These are phyloP conservation scores for Euthynnus affinis DNA, from an alignment of 2,797 vertebrate genomes.

Conservation along the genomic window DNA sequence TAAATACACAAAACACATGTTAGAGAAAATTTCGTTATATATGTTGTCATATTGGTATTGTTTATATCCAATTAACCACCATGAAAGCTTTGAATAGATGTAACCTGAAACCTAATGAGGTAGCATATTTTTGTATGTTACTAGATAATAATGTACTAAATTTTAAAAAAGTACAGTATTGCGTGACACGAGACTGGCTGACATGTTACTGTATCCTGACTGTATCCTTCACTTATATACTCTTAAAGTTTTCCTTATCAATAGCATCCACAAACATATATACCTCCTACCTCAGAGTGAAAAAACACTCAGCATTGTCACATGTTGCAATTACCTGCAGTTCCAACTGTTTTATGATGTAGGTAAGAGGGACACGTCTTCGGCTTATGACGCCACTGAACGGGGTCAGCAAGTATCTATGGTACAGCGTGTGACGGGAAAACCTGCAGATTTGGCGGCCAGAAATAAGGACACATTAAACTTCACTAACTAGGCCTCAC, in stretches of 20 bases:
- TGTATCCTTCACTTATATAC: slow-evolving; percentile 7
- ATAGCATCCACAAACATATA: neutral
- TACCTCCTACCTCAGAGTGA: neutral
- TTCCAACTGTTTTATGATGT: slow-evolving; percentile 18
- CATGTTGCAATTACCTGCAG: slow-evolving; percentile 15
- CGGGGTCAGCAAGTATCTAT: neutral
- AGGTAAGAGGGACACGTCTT: neutral
- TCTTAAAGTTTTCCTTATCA: slow-evolving; percentile 9
- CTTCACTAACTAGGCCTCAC: slow-evolving; percentile 1
- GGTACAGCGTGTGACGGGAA: slow-evolving; percentile 14
- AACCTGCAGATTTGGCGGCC: slow-evolving; percentile 22
- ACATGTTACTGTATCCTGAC: neutral
- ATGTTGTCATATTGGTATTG: too few species aligned
- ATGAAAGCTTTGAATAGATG: too few species aligned
- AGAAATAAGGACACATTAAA: slow-evolving; percentile 22
- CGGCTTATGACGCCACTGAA: slow-evolving; percentile 14
- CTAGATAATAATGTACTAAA: too few species aligned
- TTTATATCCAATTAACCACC: too few species aligned
- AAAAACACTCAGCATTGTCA: neutral
- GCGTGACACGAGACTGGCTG: neutral
- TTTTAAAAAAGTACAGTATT: too few species aligned
- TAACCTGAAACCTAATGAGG: too few species aligned
- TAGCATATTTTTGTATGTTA: too few species aligned
- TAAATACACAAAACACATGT: too few species aligned
- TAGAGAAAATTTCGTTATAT: too few species aligned